Evolutionary conservation across 2,888 invertebrate species (phyloP).

Genomic region (Drosophila meridionalis): DNA sequence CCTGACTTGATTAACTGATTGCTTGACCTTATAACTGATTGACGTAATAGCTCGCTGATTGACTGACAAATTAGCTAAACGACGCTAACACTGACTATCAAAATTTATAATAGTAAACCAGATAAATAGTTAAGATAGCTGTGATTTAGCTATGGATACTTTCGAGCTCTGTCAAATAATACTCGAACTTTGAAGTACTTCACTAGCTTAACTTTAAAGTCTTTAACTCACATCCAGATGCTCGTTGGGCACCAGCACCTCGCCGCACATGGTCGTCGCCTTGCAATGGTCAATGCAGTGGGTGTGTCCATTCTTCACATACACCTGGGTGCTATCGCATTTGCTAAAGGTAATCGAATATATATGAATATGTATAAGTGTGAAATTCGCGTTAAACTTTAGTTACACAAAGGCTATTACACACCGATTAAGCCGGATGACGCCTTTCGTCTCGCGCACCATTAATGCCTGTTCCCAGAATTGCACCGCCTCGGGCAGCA

Average conservation of each 20-base stretch:
- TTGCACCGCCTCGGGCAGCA: conserved; percentile 95
- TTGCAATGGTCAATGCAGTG: conserved; percentile 95
- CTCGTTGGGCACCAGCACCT: conserved; percentile 95
- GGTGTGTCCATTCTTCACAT: conserved; percentile 92
- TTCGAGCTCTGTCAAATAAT: not conserved
- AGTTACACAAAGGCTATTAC: conserved; percentile 5
- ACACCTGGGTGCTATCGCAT: conserved; percentile 94
- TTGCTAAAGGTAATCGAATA: conserved; percentile 87
- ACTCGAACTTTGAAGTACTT: not conserved
- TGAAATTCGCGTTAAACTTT: not conserved
- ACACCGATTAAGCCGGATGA: conserved; percentile 95
- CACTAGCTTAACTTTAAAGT: no score
- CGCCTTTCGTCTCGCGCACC: conserved; percentile 93
- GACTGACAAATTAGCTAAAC: not conserved
- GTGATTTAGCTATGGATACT: not conserved
- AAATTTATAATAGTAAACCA: not conserved
- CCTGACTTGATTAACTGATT: not conserved
- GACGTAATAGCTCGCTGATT: not conserved
- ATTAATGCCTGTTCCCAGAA: conserved; percentile 97
- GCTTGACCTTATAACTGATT: not conserved
- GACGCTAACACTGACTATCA: not conserved
- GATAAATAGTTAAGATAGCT: not conserved
- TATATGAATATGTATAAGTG: conserved; percentile 1
- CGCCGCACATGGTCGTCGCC: conserved; percentile 96
- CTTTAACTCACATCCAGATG: conserved; percentile 93